Evolutionary conservation across 2,113 vertebrate species (phyloP).

Genomic region (Malaclemys terrapin): DNA sequence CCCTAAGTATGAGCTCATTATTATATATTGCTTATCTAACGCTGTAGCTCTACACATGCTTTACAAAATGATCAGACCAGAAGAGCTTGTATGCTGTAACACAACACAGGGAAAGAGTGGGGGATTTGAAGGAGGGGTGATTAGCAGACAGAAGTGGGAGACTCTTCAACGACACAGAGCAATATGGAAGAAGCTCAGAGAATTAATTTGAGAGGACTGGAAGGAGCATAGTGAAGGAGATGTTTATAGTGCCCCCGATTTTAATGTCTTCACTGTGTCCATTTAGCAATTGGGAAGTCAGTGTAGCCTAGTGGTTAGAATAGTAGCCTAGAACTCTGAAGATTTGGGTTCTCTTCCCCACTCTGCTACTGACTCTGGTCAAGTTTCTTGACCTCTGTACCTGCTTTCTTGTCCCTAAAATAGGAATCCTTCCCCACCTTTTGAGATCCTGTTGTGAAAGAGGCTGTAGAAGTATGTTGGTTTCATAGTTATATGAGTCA

Average conservation of each 20-base stretch:
- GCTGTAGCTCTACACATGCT: background rate
- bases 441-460: background rate
- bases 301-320: background rate
- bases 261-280: fast-evolving
- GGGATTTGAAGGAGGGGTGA: background rate
- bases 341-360: background rate
- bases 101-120: background rate
- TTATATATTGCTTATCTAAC: background rate
- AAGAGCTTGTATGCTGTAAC: background rate
- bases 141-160: background rate
- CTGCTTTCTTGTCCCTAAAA: background rate
- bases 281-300: background rate
- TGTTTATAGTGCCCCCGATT: background rate
- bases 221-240: background rate
- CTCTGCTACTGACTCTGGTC: background rate
- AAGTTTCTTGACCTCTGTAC: background rate
- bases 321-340: background rate
- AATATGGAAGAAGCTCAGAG: background rate
- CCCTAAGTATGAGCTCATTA: background rate
- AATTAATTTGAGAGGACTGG: background rate
- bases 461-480: background rate
- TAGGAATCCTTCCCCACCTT: background rate
- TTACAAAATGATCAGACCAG: background rate
- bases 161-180: background rate
- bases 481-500: background rate